These are phyloP conservation scores for Tyto alba DNA, from an alignment of 2,113 vertebrate genomes.

Conservation along the genomic window DNA sequence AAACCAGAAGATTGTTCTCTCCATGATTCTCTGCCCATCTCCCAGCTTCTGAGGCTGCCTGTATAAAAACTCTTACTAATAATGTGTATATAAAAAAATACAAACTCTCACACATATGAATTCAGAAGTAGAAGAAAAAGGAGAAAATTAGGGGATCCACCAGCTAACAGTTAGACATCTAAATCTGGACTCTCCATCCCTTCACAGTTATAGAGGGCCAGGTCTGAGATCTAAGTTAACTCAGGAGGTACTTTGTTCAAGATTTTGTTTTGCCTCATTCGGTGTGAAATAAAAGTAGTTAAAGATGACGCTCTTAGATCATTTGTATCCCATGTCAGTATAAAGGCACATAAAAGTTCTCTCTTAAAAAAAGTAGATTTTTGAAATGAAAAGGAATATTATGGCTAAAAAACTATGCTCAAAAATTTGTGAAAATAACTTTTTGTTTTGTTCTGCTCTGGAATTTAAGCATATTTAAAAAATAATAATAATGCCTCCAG, in stretches of 20 bases:
- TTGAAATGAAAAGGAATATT: background rate
- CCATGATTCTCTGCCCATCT: background rate
- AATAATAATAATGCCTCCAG: background rate
- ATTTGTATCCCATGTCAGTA: background rate
- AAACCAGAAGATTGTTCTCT: background rate
- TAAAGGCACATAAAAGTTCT: background rate
- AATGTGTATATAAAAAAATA: background rate
- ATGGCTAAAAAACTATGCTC: background rate
- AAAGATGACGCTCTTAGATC: background rate
- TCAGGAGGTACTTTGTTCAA: background rate
- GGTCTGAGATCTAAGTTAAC: background rate
- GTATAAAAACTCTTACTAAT: background rate
- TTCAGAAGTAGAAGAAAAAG: background rate
- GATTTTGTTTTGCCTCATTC: background rate
- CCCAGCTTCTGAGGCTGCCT: background rate
- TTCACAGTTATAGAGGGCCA: background rate
- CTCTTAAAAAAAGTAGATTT: background rate
- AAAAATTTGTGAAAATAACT: background rate
- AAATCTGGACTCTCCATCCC: background rate
- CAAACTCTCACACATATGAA: background rate
- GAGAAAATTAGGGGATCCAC: background rate
- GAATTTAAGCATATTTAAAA: background rate
- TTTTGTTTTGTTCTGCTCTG: background rate
- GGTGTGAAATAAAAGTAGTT: background rate
- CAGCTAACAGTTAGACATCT: background rate